Evolutionary conservation across 2,888 invertebrate genomes (phyloP).

Genomic region (Agrilus mali): DNA sequence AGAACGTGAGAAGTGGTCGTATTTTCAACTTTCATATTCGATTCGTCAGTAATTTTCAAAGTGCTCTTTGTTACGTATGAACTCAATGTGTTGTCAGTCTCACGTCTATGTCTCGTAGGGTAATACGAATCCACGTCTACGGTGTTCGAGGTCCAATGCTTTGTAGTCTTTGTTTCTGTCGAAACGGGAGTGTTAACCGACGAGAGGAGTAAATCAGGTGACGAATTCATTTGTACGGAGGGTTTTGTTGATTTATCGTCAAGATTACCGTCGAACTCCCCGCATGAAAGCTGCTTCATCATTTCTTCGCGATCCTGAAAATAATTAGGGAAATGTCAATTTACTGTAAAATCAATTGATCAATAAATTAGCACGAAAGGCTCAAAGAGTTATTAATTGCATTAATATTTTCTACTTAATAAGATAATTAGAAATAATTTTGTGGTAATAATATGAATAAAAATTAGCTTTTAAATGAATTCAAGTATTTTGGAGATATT

Average conservation of each 20-base stretch:
- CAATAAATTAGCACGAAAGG: no score
- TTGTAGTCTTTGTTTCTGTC: slow-evolving; percentile 19
- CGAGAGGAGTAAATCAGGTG: slow-evolving; percentile 10
- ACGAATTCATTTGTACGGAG: slow-evolving; percentile 7
- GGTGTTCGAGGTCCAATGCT: slow-evolving; percentile 32
- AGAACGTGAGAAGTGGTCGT: no score
- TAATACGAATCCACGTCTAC: slow-evolving; percentile 29
- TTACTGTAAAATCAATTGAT: no score
- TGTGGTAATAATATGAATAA: no score
- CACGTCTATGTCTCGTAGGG: slow-evolving; percentile 32
- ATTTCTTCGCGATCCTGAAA: slow-evolving; percentile 48
- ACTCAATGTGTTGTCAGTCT: slow-evolving; percentile 30
- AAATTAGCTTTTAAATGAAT: no score
- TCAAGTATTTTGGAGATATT: no score
- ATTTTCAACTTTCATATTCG: neutral
- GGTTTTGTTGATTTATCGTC: slow-evolving; percentile 20
- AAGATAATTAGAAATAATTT: no score
- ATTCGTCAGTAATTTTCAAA: slow-evolving; percentile 10
- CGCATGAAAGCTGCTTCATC: slow-evolving; percentile 45
- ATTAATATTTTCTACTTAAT: no score
- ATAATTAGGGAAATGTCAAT: no score
- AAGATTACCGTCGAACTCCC: slow-evolving; percentile 35
- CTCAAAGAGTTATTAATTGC: no score
- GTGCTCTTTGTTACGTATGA: slow-evolving; percentile 21
- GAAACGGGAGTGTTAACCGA: slow-evolving; percentile 9